These are phyloP conservation scores for Madoqua kirkii DNA, from an alignment of 2,113 vertebrate genomes.

Conservation along the genomic window DNA sequence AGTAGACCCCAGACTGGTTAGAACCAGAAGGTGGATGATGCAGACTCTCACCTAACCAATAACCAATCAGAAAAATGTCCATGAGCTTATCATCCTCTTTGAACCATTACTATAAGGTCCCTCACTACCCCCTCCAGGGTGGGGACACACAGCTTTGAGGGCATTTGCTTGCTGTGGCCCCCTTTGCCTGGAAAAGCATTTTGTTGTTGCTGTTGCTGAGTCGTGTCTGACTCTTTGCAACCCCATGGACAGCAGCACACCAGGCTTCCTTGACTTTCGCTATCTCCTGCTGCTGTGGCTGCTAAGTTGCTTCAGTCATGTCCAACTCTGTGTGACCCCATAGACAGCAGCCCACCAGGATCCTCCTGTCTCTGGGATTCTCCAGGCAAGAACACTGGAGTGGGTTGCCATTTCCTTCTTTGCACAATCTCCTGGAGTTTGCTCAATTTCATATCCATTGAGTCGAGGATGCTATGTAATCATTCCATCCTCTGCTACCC, in stretches of 20 bases:
- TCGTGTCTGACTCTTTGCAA: background rate
- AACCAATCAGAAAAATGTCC: background rate
- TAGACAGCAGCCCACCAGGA: too few species aligned
- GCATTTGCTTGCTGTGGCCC: background rate
- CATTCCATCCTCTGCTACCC: background rate
- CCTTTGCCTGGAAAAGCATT: background rate
- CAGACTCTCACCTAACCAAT: background rate
- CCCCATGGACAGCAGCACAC: background rate
- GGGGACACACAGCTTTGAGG: background rate
- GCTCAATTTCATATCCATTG: background rate
- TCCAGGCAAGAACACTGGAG: too few species aligned
- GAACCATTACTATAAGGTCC: background rate
- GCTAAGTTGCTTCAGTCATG: too few species aligned
- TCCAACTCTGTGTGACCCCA: too few species aligned
- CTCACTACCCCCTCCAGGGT: background rate
- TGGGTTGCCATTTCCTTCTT: too few species aligned
- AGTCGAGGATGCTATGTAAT: background rate
- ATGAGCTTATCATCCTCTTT: background rate
- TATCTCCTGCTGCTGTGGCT: background rate
- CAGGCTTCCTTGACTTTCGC: background rate
- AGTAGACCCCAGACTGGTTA: background rate
- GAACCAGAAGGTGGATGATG: background rate
- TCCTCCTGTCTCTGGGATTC: too few species aligned
- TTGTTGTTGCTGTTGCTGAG: background rate
- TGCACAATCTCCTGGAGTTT: background rate